Conservation (phyloP, 2,888 invertebrate genomes). For the Meandrusa payeni region DNA sequence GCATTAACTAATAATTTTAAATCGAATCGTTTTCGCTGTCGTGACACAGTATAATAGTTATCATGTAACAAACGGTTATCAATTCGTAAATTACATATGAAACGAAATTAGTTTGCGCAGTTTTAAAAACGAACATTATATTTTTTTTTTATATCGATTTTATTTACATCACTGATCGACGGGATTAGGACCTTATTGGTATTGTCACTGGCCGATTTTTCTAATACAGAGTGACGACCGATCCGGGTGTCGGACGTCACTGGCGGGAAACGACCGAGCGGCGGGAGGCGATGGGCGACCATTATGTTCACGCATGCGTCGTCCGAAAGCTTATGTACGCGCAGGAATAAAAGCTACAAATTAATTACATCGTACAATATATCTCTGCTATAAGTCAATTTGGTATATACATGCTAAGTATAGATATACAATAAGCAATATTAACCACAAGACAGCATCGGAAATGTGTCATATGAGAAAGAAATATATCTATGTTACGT, state of each 20-base stretch:
- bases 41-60: conserved; percentile 62
- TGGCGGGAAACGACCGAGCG: conserved; percentile 54
- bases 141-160: conserved; percentile 28
- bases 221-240: conserved; percentile 33
- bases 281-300: conserved; percentile 36
- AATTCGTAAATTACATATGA: conserved; percentile 36
- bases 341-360: conserved; percentile 29
- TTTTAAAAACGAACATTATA: conserved; percentile 48
- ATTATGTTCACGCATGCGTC: conserved; percentile 56
- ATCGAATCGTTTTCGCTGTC: conserved; percentile 56
- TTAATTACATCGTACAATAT: no score
- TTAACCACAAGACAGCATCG: no score
- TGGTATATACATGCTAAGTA: no score
- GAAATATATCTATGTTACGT: no score
- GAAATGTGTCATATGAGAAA: no score
- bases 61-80: conserved; percentile 48
- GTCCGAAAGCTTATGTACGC: conserved; percentile 27
- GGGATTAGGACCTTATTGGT: conserved; percentile 24
- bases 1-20: conserved; percentile 34
- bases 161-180: conserved; percentile 30
- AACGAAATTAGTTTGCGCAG: conserved; percentile 34
- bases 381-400: no score
- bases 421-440: no score
- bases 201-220: conserved; percentile 26
- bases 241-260: conserved; percentile 41